Evolutionary conservation across 2,113 vertebrate species (phyloP).

Genomic region (Podarcis raffonei): DNA sequence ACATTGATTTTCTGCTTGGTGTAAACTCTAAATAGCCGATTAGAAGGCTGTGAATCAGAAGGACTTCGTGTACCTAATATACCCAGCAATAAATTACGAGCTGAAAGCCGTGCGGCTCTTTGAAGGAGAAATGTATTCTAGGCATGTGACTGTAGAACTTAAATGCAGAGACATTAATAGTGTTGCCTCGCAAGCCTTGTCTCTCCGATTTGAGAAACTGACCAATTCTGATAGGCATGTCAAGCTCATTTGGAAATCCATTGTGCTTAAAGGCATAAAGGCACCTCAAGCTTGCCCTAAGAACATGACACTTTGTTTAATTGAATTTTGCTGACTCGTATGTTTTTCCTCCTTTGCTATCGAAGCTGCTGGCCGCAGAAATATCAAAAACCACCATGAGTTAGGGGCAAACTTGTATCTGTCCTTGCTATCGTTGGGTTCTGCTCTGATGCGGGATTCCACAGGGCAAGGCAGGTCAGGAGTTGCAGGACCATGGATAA

Average conservation of each 20-base stretch:
- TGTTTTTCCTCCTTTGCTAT: neutral
- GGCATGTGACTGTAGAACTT: constrained; percentile 65
- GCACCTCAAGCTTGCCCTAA: constrained; percentile 65
- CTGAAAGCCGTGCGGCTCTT: constrained; percentile 67
- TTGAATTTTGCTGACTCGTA: constrained; percentile 44
- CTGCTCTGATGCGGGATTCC: no score
- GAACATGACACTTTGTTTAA: constrained; percentile 62
- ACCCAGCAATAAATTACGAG: constrained; percentile 67
- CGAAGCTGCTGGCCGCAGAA: no score
- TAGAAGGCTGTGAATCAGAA: constrained; percentile 81
- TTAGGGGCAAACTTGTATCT: no score
- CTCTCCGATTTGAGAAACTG: constrained; percentile 69
- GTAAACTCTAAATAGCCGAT: constrained; percentile 82
- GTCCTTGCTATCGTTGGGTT: no score
- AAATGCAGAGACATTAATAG: constrained; percentile 68
- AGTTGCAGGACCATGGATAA: no score
- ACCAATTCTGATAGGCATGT: constrained; percentile 67
- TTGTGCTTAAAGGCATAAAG: constrained; percentile 68
- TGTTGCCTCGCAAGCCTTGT: constrained; percentile 45
- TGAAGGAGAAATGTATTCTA: constrained; percentile 77
- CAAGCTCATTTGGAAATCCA: constrained; percentile 68
- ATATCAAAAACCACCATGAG: neutral
- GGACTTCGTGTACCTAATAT: constrained; percentile 78
- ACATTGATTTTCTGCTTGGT: constrained; percentile 83
- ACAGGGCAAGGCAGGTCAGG: no score